A percentile compares a stretch with the other conserved stretches of the same genome.
Conservation (phyloP, 2,113 vertebrate genomes). For the Tychaedon coryphoeus region DNA sequence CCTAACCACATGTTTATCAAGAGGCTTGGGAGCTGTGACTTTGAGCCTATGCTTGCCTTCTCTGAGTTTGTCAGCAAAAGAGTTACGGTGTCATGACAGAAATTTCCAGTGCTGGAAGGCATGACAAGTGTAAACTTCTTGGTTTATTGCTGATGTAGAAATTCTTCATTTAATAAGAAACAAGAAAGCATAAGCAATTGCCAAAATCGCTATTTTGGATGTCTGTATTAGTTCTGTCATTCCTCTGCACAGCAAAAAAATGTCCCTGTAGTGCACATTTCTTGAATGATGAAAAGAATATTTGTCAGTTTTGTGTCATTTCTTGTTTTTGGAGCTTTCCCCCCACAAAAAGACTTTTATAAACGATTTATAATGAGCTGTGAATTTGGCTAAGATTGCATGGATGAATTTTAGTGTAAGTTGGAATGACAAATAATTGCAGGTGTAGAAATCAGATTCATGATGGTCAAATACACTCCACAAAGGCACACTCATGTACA, state of each 20-base stretch:
- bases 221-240: neutral
- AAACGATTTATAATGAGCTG: neutral
- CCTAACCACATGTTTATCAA: neutral
- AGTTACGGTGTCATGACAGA: neutral
- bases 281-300: neutral
- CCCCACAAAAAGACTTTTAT: neutral
- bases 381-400: neutral
- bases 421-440: neutral
- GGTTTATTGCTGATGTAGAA: neutral
- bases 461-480: neutral
- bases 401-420: neutral
- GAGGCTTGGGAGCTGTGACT: neutral
- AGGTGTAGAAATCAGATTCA: neutral
- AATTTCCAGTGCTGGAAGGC: neutral
- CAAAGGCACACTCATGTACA: accelerated
- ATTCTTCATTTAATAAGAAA: neutral
- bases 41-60: neutral
- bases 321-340: neutral
- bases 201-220: neutral
- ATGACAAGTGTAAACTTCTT: neutral
- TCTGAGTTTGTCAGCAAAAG: neutral
- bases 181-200: neutral
- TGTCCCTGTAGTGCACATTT: neutral
- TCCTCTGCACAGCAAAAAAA: neutral
- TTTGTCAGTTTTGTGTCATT: neutral